Evolutionary conservation across 2,888 invertebrate species (phyloP), one percentile per base, ranked within the genome.

Genomic region (Oligia strigilis): DNA sequence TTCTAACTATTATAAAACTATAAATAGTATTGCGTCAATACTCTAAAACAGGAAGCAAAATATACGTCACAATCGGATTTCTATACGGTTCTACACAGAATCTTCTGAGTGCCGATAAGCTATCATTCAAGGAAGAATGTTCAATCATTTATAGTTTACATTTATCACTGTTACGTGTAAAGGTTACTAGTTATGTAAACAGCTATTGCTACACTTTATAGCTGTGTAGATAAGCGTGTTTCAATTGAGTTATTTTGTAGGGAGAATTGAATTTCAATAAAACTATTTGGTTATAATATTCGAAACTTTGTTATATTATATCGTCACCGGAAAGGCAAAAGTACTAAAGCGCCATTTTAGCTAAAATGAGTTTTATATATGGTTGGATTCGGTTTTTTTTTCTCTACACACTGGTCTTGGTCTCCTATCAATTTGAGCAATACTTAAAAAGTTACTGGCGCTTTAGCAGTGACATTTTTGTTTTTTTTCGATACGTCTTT

Each of bases 71-170:
- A 65, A 43, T 23, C 2, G 19, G 13, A 40, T 29, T 83, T 40
- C 19, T 77, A 8, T 14, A 36, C 23, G 3, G 65, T 40, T 46
- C 4, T 43, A 36, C n/a, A 36, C 4, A 58, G 58, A 52, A 58
- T 23, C 9, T 9, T 11, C 23, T 29, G 67, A 64, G 43, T 46
- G 43, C 0, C 60, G 83, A 82, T 83, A 82, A 72, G 82, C n/a
- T 76, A 82, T 69, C 67, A 82, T 69, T 86, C 67, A 82, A 83
- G 82, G 52, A 82, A 46, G 36, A 81, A 49, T 67, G 19, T 80
- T 58, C 8, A 58, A 58, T 29, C 58, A 2, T 62, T 43, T 19
- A 70, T 6, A n/a, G 52, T 76, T 23, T 11, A 64, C 40, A 40
- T 69, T 85, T 72, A 85, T 85, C 43, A 60, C n/a, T 46, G 29